Evolutionary conservation across 2,888 invertebrate genomes (phyloP), one percentile per base, ranked within the genome.

Genomic region (Cremastinae sp.): DNA sequence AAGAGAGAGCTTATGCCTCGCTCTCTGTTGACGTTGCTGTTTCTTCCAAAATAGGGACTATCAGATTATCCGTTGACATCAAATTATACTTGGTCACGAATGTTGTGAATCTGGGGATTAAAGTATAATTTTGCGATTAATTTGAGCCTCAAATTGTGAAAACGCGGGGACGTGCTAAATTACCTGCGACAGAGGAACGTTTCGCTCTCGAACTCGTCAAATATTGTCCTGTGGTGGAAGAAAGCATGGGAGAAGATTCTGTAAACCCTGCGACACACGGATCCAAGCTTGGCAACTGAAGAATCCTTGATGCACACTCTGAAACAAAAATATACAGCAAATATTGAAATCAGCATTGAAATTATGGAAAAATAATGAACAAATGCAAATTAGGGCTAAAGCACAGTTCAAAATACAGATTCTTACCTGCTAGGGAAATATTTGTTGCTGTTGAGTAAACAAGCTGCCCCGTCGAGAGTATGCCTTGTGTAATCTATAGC

Each of bases 221-320:
- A 99, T 90, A 99, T 95, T 82, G 94, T 93, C 84, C 97, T 93
- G 91, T 99, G 99, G 91, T 99, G 99, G 90, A 97, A 99, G 91
- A 98, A 99, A 36, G 99, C 99, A 91, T 99, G 99, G 58, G 99
- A 99, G 91, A 99, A 99, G 90, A 99, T 99, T 91, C 99, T 94
- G 90, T 99, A 99, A 0, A 99, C 99, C 85, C 99, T 93, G 84
- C 99, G 94, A 91, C 99, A 99, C 8, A 99, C 99, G 49, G 99
- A 99, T 61, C 99, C 99, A 85, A 99, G 92, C 91, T 99, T 99
- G 61, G 98, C 96, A 80, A 99, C 98, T 36, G 99, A 99, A 10
- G 99, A 97, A 90, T 99, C 99, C 90, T 99, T 98, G 90, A 99
- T 99, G 91, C 97, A 98, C 68, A 99, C 97, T 90, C 98, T 98